Percentiles rank a stretch among this genome's conserved stretches.
Conservation (phyloP, 2,113 vertebrate genomes). For the Amblyornis subalaris region DNA sequence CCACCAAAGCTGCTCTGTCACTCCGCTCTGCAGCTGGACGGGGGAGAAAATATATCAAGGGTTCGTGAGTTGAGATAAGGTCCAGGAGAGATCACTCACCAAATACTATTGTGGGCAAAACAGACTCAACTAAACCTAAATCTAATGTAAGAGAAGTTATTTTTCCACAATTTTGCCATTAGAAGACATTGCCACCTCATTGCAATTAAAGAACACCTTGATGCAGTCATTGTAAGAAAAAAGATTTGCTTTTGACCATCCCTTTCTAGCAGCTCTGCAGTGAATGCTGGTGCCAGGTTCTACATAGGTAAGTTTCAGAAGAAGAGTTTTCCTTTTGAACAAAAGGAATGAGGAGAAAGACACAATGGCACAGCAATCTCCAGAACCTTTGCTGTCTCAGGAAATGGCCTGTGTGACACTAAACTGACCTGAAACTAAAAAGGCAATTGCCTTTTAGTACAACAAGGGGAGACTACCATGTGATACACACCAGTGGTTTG, state of each 20-base stretch:
- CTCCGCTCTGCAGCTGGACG: not conserved
- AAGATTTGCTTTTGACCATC: not conserved
- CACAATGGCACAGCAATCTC: not conserved
- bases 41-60: not conserved
- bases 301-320: constrained; percentile 47
- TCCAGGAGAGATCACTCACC: not conserved
- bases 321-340: not conserved
- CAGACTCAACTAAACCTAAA: not conserved
- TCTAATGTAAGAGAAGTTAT: not conserved
- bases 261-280: constrained; percentile 19
- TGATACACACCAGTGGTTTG: not conserved
- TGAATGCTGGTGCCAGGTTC: not conserved
- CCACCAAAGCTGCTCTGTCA: not conserved
- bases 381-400: not conserved
- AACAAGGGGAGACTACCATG: not conserved
- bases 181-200: not conserved
- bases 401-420: not conserved
- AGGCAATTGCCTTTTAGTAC: not conserved
- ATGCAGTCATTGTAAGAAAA: not conserved
- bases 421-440: not conserved
- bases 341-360: not conserved
- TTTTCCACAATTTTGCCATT: not conserved
- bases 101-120: not conserved
- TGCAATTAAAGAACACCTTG: not conserved
- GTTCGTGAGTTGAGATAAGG: not conserved